A percentile compares a stretch with the other conserved stretches of the same genome.
phyloP scores from a whole-genome alignment of 2,888 invertebrate species.

The Lithophane leautieri region DNA sequence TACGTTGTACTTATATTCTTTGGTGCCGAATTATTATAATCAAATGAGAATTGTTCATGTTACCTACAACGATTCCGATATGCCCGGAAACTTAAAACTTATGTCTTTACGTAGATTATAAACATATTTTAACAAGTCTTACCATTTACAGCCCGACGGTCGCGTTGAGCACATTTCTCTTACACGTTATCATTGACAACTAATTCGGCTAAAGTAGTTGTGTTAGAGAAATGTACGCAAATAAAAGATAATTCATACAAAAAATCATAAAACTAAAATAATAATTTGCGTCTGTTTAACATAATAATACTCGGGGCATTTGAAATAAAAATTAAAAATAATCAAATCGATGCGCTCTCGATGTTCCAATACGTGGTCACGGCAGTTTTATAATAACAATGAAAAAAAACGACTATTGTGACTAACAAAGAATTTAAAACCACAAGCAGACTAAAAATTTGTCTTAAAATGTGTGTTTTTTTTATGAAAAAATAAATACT shows the following conservation, averaged over 20 bases:
- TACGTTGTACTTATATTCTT: slow-evolving; percentile 84
- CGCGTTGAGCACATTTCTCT: slow-evolving; percentile 67
- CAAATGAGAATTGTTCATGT: slow-evolving; percentile 65
- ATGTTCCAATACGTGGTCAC: slow-evolving; percentile 30
- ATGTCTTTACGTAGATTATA: slow-evolving; percentile 63
- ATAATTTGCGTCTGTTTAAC: slow-evolving; percentile 68
- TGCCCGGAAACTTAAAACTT: slow-evolving; percentile 65
- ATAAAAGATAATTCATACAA: neutral
- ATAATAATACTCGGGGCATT: slow-evolving; percentile 74
- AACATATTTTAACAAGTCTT: slow-evolving; percentile 82
- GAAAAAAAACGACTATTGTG: slow-evolving; percentile 40
- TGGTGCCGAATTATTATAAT: slow-evolving; percentile 80
- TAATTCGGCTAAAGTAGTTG: slow-evolving; percentile 60
- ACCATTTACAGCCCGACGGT: slow-evolving; percentile 81
- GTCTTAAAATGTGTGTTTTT: slow-evolving; percentile 39
- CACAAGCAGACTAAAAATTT: slow-evolving; percentile 45
- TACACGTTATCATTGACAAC: slow-evolving; percentile 50
- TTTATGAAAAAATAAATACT: slow-evolving; percentile 78
- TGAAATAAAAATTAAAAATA: slow-evolving; percentile 53
- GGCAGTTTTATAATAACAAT: slow-evolving; percentile 22
- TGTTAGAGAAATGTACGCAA: slow-evolving; percentile 52
- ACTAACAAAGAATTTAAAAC: slow-evolving; percentile 44
- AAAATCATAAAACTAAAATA: slow-evolving; percentile 65
- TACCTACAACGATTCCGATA: slow-evolving; percentile 68
- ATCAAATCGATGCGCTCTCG: slow-evolving; percentile 47